Conservation (phyloP, 2,113 vertebrate species). For the Mustela lutreola region DNA sequence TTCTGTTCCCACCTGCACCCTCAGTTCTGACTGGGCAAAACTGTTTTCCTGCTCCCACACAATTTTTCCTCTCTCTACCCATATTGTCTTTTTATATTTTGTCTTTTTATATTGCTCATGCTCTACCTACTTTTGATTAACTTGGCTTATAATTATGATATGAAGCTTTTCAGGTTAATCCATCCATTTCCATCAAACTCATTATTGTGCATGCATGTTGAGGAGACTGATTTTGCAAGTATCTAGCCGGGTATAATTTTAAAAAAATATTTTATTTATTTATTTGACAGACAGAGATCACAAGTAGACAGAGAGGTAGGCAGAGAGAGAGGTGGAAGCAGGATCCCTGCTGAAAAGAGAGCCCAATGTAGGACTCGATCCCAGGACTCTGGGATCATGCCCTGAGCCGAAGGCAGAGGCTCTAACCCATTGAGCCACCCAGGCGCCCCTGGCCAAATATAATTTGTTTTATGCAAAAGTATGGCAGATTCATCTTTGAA, state of each 20-base stretch:
- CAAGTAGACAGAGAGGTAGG: too few relatives aligned
- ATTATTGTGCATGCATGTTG: not conserved
- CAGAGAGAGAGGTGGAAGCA: too few relatives aligned
- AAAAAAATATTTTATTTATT: too few relatives aligned
- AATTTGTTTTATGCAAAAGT: constrained; percentile 11
- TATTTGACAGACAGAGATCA: too few relatives aligned
- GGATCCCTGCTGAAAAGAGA: too few relatives aligned
- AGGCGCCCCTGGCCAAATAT: not conserved
- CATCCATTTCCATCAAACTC: not conserved
- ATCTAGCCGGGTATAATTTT: not conserved
- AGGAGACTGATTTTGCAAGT: not conserved
- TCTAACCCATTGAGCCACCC: too few relatives aligned
- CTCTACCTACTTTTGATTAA: not conserved
- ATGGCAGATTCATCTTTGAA: constrained; percentile 11
- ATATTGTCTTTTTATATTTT: not conserved
- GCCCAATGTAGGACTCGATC: too few relatives aligned
- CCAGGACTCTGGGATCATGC: too few relatives aligned
- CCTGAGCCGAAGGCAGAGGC: too few relatives aligned
- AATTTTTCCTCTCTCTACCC: not conserved
- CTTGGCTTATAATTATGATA: constrained; percentile 5
- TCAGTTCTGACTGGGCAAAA: not conserved
- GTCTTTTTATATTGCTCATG: constrained; percentile 20
- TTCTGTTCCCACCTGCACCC: not conserved
- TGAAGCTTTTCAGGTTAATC: constrained; percentile 9
- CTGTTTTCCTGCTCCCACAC: not conserved